Percentiles rank a stretch among this genome's conserved stretches.
Conservation (phyloP, 2,113 vertebrate genomes). For the Tychaedon coryphoeus region DNA sequence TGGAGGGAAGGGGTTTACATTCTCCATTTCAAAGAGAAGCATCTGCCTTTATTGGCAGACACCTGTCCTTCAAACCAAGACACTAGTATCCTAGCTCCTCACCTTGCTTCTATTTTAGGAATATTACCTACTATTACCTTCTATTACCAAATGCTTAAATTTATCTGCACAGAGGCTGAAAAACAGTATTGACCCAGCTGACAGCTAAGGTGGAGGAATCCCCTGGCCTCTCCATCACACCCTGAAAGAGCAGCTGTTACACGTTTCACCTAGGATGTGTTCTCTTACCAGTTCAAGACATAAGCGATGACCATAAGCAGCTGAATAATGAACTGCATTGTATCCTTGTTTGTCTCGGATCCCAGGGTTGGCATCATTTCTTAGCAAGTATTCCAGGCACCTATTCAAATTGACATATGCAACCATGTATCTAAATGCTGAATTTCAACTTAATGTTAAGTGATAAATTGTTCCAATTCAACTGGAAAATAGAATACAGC, state of each 20-base stretch:
- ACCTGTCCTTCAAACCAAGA: too few species aligned
- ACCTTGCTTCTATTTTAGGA: neutral
- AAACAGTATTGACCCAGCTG: neutral
- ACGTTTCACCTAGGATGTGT: neutral
- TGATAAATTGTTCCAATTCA: neutral
- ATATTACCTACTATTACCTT: too few species aligned
- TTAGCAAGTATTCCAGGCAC: slow-evolving; percentile 97
- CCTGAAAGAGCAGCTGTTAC: neutral
- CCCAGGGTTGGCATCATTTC: slow-evolving; percentile 96
- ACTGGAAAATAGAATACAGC: slow-evolving; percentile 6
- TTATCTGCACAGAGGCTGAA: neutral
- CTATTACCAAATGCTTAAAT: neutral
- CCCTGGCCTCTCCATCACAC: neutral
- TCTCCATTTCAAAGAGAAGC: too few species aligned
- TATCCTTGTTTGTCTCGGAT: slow-evolving; percentile 98
- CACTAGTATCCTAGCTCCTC: neutral
- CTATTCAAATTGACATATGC: slow-evolving; percentile 71
- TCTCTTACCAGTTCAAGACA: slow-evolving; percentile 83
- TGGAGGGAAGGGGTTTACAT: too few species aligned
- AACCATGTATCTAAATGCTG: slow-evolving; percentile 21
- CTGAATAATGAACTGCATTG: slow-evolving; percentile 94
- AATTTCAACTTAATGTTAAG: slow-evolving; percentile 16
- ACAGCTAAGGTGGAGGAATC: neutral
- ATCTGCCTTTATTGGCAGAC: too few species aligned
- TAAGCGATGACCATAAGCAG: slow-evolving; percentile 78